Percentiles rank a stretch among this genome's conserved stretches.
These are phyloP conservation scores for Bos javanicus DNA, from an alignment of 2,113 vertebrate species.

Conservation along the genomic window DNA sequence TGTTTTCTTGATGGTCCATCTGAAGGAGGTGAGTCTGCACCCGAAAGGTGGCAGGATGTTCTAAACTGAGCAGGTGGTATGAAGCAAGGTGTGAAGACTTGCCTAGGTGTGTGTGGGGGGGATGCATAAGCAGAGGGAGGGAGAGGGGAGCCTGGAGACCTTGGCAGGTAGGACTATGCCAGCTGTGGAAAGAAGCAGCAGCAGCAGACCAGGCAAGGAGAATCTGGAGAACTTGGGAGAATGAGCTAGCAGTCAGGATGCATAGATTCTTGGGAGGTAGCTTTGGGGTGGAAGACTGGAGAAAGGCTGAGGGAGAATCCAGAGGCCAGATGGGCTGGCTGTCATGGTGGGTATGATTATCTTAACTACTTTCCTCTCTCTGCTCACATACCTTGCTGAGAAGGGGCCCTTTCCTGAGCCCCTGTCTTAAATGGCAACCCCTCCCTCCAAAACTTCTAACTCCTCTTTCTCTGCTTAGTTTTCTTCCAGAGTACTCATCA, in stretches of 20 bases:
- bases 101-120: background rate
- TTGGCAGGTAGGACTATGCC: background rate
- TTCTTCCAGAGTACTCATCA: background rate
- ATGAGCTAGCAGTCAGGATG: background rate
- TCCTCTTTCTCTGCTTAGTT: background rate
- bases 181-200: background rate
- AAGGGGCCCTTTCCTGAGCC: background rate
- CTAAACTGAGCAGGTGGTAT: slow-evolving; percentile 12
- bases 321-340: background rate
- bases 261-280: background rate
- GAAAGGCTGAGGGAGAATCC: background rate
- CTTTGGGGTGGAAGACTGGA: background rate
- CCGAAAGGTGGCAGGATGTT: background rate
- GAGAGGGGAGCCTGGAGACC: background rate
- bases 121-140: background rate
- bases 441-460: too few species aligned
- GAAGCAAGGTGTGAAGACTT: slow-evolving; percentile 24
- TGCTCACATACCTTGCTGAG: background rate
- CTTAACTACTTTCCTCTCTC: background rate
- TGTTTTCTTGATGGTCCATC: background rate
- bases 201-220: background rate
- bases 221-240: background rate
- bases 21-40: background rate
- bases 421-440: background rate
- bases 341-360: fast-evolving